Percentiles rank a stretch among this genome's conserved stretches.
Evolutionary conservation across 2,113 vertebrate genomes (phyloP).

Genomic region (Chiloscyllium plagiosum): DNA sequence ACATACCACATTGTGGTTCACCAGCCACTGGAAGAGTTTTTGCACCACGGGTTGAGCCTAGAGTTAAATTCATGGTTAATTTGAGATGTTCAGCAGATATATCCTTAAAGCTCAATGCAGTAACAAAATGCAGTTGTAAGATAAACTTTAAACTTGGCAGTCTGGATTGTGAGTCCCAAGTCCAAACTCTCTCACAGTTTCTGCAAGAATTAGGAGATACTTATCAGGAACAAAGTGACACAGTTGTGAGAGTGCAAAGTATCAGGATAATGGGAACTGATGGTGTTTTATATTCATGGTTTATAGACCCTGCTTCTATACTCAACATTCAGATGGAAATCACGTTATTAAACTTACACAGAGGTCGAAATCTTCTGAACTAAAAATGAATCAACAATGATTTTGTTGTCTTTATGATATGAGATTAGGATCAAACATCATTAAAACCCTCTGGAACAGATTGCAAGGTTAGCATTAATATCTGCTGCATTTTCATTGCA

Average conservation of each 20-base stretch:
- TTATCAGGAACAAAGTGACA: background rate
- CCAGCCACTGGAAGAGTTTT: background rate
- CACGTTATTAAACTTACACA: background rate
- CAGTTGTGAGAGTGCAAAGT: background rate
- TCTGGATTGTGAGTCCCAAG: background rate
- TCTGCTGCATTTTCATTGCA: background rate
- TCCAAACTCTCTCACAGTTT: background rate
- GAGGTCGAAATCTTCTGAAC: background rate
- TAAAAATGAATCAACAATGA: background rate
- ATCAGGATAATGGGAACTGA: background rate
- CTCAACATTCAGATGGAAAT: constrained; percentile 6
- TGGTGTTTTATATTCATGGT: constrained; percentile 8
- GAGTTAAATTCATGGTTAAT: background rate
- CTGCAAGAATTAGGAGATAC: background rate
- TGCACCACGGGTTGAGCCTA: background rate
- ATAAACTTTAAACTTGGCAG: background rate
- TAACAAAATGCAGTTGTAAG: background rate
- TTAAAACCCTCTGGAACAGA: background rate
- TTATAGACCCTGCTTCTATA: background rate
- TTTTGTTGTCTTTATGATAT: background rate
- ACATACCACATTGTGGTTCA: background rate
- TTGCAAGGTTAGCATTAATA: background rate
- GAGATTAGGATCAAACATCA: constrained; percentile 2
- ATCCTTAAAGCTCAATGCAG: background rate
- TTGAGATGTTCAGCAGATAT: background rate